Conservation (phyloP, 2,113 vertebrate genomes). For the Nestor notabilis region DNA sequence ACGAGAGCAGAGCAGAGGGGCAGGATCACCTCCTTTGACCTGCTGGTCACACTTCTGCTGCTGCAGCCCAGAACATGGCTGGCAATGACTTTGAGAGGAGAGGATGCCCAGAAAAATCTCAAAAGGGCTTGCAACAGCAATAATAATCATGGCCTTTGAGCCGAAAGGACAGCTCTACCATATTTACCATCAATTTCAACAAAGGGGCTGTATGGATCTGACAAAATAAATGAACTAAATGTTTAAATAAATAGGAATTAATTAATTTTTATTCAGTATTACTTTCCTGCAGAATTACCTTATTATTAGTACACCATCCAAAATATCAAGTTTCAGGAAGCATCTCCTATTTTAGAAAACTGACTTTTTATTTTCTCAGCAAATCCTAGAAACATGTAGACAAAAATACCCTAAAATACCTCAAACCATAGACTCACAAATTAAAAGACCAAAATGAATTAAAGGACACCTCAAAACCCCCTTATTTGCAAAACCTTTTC, state of each 20-base stretch:
- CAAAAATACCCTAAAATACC: background rate
- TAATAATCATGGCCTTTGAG: background rate
- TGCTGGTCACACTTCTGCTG: no score
- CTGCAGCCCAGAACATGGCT: no score
- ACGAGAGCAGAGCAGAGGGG: no score
- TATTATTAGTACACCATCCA: background rate
- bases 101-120: background rate
- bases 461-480: background rate
- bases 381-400: background rate
- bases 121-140: background rate
- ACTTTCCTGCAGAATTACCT: background rate
- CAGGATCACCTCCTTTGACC: no score
- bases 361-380: background rate
- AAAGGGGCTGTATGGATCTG: fast-evolving
- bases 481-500: background rate
- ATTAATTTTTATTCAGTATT: background rate
- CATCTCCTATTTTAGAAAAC: background rate
- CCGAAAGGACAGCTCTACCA: background rate
- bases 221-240: background rate
- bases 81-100: background rate
- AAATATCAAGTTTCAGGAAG: background rate
- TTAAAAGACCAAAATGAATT: background rate
- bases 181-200: background rate
- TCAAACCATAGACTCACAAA: background rate
- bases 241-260: background rate